Evolutionary conservation across 2,888 invertebrate genomes (phyloP), one percentile per base, ranked within the genome.

Genomic region (Dastarcus helophoroides): DNA sequence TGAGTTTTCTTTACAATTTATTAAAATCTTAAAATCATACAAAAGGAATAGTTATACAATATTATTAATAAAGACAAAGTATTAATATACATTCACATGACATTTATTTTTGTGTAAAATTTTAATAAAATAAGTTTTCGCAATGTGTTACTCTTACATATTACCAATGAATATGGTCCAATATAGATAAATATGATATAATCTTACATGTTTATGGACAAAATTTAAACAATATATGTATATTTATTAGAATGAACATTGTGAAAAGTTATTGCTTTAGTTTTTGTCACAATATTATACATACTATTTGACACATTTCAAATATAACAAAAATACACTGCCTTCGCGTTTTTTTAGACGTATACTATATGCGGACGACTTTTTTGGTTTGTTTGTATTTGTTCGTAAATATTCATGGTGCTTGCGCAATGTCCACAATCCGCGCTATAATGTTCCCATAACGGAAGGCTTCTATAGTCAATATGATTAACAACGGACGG

Each of bases 301-400:
- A n/a, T n/a, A n/a, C 40, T 46, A 44, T 46, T 48, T 45, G 46
- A 47, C 46, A 47, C 47, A 45, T 40, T 33, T 14, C n/a, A 19
- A 16, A 21, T 35, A 31, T 19, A 26, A 35, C 27, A 35, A 26
- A 27, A 27, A 35, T 31, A 31, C 16, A 22, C n/a, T n/a, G n/a
- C n/a, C n/a, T n/a, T n/a, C n/a, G n/a, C n/a, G n/a, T n/a, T 38
- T 36, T 31, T 60, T 65, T 68, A 70, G 56, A 70, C 70, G 46
- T 65, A 65, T 47, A 65, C 65, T 41, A 65, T 63, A 43, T 65
- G 65, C 32, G 65, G 64, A 46, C 62, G 60, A 35, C 62, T 57
- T 41, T 53, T 54, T 33, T 45, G 43, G 40, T 50, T 45, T 33
- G 49, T 49, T 40, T 58, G 52, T 45, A 65, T 58, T 39, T 65